Evolutionary conservation across 2,888 invertebrate genomes (phyloP).

Genomic region (Heliconius ethilla): DNA sequence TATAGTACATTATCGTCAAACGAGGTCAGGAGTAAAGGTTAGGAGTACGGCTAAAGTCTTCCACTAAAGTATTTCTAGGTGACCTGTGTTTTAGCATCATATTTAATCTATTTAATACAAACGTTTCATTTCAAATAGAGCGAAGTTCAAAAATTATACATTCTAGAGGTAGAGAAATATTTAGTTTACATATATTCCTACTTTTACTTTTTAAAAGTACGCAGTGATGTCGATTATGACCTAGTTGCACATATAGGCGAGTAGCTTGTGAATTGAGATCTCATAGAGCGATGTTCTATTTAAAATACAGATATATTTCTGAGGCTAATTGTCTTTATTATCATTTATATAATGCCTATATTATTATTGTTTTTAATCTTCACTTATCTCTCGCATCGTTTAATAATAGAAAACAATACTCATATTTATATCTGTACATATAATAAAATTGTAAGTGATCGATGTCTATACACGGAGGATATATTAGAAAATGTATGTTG

Average conservation of each 20-base stretch:
- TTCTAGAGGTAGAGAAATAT: neutral
- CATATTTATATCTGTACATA: too few species aligned
- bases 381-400: too few species aligned
- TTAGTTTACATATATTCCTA: neutral
- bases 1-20: neutral
- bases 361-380: too few species aligned
- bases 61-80: neutral
- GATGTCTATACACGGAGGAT: too few species aligned
- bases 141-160: neutral
- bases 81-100: neutral
- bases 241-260: conserved; percentile 7
- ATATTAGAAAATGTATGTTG: too few species aligned
- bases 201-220: conserved; percentile 7
- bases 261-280: conserved; percentile 1
- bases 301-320: neutral
- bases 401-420: too few species aligned
- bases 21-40: neutral
- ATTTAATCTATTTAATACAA: neutral
- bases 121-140: neutral
- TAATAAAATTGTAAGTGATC: too few species aligned
- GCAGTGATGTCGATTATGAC: conserved; percentile 1
- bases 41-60: too few species aligned
- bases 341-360: too few species aligned
- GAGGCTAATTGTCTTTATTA: neutral
- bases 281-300: neutral